These are phyloP conservation scores for Pterois miles DNA, from an alignment of 2,797 vertebrate species.

Conservation along the genomic window DNA sequence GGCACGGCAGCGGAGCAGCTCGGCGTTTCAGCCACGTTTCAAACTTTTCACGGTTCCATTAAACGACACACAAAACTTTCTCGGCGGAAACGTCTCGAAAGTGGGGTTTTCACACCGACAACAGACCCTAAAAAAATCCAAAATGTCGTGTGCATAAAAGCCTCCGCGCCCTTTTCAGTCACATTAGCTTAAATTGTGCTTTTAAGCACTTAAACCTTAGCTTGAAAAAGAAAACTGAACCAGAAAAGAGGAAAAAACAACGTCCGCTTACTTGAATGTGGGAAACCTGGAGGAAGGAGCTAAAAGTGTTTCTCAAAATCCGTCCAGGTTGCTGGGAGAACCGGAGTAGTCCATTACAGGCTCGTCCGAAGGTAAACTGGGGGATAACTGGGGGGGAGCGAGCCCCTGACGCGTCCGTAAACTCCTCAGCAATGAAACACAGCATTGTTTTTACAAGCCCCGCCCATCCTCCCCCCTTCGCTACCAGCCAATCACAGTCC, in stretches of 20 bases:
- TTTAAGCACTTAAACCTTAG: slow-evolving; percentile 37
- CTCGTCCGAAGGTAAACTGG: slow-evolving; percentile 87
- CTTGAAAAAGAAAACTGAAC: not conserved
- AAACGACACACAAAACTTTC: slow-evolving; percentile 73
- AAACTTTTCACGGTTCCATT: slow-evolving; percentile 81
- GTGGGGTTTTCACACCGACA: not conserved
- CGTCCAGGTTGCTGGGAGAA: slow-evolving; percentile 80
- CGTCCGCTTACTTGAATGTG: slow-evolving; percentile 82
- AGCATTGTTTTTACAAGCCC: slow-evolving; percentile 89
- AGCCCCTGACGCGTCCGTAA: slow-evolving; percentile 81
- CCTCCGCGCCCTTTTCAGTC: slow-evolving; percentile 75
- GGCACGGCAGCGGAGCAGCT: slow-evolving; percentile 36
- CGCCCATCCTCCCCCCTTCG: slow-evolving; percentile 70
- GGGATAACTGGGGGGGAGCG: slow-evolving; percentile 70
- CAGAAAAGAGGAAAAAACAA: slow-evolving; percentile 15
- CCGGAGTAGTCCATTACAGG: slow-evolving; percentile 88
- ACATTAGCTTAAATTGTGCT: slow-evolving; percentile 48
- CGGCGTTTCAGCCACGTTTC: slow-evolving; percentile 79
- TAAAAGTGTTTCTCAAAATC: slow-evolving; percentile 82
- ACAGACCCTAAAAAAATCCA: not conserved
- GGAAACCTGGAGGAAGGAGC: slow-evolving; percentile 61
- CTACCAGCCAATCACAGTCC: slow-evolving; percentile 58
- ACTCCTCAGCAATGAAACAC: slow-evolving; percentile 90
- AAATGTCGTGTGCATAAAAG: not conserved
- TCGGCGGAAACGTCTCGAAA: slow-evolving; percentile 50